These are phyloP conservation scores for Clamator glandarius DNA, from an alignment of 2,797 vertebrate species.

Conservation along the genomic window DNA sequence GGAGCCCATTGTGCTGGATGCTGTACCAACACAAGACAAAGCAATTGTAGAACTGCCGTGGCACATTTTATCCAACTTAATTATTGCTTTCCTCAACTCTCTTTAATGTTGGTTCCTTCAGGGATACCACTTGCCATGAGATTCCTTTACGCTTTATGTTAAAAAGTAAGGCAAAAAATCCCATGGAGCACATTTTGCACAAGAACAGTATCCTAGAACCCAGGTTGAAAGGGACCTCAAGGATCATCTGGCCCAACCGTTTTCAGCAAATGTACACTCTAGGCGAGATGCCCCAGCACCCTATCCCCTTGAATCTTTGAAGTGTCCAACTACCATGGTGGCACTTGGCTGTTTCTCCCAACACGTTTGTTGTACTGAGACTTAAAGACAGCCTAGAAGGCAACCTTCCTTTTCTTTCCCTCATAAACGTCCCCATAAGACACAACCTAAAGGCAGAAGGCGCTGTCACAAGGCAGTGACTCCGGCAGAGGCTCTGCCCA, in stretches of 20 bases:
- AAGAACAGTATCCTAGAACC: too few relatives aligned
- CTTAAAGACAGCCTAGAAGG: not conserved
- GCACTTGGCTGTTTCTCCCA: not conserved
- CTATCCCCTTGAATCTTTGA: too few relatives aligned
- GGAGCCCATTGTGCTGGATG: not conserved
- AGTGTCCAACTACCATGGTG: not conserved
- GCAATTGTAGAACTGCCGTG: not conserved
- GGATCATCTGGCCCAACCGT: too few relatives aligned
- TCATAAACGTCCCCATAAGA: not conserved
- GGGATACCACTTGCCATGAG: not conserved
- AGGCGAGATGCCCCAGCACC: too few relatives aligned
- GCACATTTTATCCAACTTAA: not conserved
- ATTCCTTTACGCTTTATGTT: not conserved
- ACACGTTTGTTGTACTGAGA: not conserved
- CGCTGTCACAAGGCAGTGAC: not conserved
- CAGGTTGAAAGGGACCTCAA: too few relatives aligned
- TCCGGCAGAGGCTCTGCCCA: not conserved
- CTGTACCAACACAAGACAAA: not conserved
- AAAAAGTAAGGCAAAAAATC: not conserved
- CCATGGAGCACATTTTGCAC: fast-evolving
- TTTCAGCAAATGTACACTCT: too few relatives aligned
- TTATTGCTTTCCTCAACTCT: not conserved
- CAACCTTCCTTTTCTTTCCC: not conserved
- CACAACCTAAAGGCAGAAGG: fast-evolving
- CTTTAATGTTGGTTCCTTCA: not conserved